Base-by-base conservation (phyloP, 2,797 vertebrate genomes). In the Enteromius radiatus region DNA sequence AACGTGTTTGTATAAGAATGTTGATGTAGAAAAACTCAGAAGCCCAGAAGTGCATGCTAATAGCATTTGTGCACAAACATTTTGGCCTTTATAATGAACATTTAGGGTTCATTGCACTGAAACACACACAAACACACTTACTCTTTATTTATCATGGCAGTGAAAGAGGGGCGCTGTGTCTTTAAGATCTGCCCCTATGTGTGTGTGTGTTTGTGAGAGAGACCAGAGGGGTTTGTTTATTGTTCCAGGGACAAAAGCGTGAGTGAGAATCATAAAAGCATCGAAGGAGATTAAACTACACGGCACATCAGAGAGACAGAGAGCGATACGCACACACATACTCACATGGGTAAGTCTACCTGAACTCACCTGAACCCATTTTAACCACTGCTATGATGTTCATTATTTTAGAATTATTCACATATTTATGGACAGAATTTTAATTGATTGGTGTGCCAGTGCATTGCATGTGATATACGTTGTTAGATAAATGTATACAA, bases 221-320 rank as follows among this genome's bases (percentile, higher is more conserved):
- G 80, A 54, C 47, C 45, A 92, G 92, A 85, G 89, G 91, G 93
- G 91, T 94, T 92, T 93, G 93, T 95, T 93, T 94, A 95, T 95
- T 95, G 95, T 96, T 94, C 91, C 91, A 91, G 91, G 93, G 90
- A 95, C 94, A 95, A 94, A 94, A 94, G 94, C 90, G 81, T 80
- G 85, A 94, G 91, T 94, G 93, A 95, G 92, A 94, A 94, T 94
- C 92, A 94, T 95, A 94, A 93, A 95, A 91, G 94, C 92, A 92
- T 91, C 91, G 91, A 84, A 89, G 90, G 90, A 93, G 94, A 93
- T 93, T 92, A 92, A 92, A 93, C 94, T 94, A 92, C 94, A 93
- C 93, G 92, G 89, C 93, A 94, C 93, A 94, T 92, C 94, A 93
- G 87, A 91, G 90, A 47, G 78, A 83, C 77, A 43, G 52, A 63